Evolutionary conservation across 2,888 invertebrate species (phyloP), one percentile per base, ranked within the genome.

Genomic region (Osmoderma eremita): DNA sequence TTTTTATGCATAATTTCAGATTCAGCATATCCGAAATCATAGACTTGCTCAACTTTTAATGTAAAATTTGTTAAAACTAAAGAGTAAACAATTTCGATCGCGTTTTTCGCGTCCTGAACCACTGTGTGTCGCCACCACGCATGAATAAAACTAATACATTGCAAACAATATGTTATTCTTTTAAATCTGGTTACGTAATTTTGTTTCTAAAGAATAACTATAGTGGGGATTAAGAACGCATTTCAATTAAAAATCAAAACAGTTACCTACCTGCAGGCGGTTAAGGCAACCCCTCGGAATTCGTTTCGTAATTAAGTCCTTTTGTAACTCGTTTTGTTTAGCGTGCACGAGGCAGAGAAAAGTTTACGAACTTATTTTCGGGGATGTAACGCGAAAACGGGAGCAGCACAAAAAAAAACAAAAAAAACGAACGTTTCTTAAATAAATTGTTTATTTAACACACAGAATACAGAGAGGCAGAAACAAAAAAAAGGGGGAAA

Each of bases 161-260:
- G n/a, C n/a, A n/a, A n/a, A n/a, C n/a, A n/a, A n/a, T n/a, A n/a
- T n/a, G n/a, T n/a, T n/a, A n/a, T n/a, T n/a, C n/a, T n/a, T n/a
- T n/a, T n/a, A n/a, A n/a, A n/a, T n/a, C n/a, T n/a, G n/a, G n/a
- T n/a, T n/a, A n/a, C n/a, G n/a, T n/a, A n/a, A n/a, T n/a, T n/a
- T n/a, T n/a, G n/a, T n/a, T n/a, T n/a, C n/a, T n/a, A n/a, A n/a
- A n/a, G n/a, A n/a, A n/a, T n/a, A n/a, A n/a, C n/a, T n/a, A n/a
- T n/a, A 30, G 6, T 10, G 30, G 6, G 10, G 30, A 30, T 10
- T 30, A 30, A 6, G 30, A 5, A 1, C 30, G 8, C 30, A 30
- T 30, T 30, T n/a, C 42, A 56, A 56, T 56, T 56, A 56, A 56
- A 56, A 56, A 56, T 56, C 56, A 56, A 56, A 56, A 41, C 41